Percentiles rank a stretch among this genome's conserved stretches.
phyloP scores from a whole-genome alignment of 2,888 invertebrate genomes.

The Dorcus hopei region DNA sequence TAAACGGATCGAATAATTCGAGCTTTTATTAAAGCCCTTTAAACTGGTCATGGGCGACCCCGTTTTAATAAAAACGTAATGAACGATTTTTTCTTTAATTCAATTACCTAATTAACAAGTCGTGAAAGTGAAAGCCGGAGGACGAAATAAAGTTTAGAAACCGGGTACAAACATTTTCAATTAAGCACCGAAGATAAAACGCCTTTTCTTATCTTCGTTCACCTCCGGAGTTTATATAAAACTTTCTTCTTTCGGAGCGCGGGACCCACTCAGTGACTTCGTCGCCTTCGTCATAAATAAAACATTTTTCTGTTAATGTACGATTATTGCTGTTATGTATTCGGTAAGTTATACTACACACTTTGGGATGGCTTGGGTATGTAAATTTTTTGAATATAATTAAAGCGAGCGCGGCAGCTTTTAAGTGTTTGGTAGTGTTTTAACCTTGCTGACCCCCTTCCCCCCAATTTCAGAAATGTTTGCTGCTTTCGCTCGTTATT shows the following conservation, averaged over 20 bases:
- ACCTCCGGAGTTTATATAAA: not conserved
- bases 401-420: not conserved
- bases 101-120: not conserved
- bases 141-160: conserved; percentile 4
- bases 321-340: not conserved
- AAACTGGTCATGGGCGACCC: too few species aligned
- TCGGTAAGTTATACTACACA: not conserved
- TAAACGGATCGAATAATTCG: too few species aligned
- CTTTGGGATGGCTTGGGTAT: not conserved
- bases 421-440: not conserved
- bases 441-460: too few species aligned
- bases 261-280: not conserved
- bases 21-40: too few species aligned
- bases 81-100: not conserved
- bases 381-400: not conserved
- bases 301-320: too few species aligned
- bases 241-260: not conserved
- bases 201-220: not conserved
- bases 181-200: conserved; percentile 2
- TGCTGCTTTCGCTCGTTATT: not conserved
- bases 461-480: not conserved
- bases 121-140: not conserved
- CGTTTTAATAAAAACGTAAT: too few species aligned
- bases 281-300: too few species aligned
- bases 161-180: conserved; percentile 14